phyloP scores from a whole-genome alignment of 2,797 vertebrate species.

The Aplochiton taeniatus region DNA sequence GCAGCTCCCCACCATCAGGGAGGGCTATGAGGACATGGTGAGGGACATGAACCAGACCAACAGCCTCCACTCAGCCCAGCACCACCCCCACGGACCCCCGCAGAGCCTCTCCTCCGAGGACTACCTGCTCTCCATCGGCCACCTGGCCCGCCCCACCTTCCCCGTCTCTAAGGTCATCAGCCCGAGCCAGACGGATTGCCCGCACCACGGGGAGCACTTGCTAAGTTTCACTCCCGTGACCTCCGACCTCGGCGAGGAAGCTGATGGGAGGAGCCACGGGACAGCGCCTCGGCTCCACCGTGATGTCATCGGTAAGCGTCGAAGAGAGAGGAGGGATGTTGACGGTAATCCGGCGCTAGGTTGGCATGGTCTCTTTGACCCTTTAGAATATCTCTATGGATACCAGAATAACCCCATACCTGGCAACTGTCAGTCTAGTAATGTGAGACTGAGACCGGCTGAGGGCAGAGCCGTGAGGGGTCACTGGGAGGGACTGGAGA shows the following conservation, averaged over 20 bases:
- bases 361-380: constrained; percentile 61
- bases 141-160: constrained; percentile 84
- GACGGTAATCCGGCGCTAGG: constrained; percentile 29
- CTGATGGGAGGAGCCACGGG: neutral
- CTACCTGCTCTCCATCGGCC: constrained; percentile 87
- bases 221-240: constrained; percentile 34
- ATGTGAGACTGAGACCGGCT: constrained; percentile 9
- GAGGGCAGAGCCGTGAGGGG: constrained; percentile 27
- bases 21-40: constrained; percentile 74
- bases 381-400: constrained; percentile 83
- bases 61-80: constrained; percentile 22
- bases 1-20: constrained; percentile 81
- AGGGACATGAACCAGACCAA: constrained; percentile 65
- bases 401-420: constrained; percentile 40
- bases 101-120: constrained; percentile 74
- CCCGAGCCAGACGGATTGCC: constrained; percentile 46
- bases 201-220: constrained; percentile 48
- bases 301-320: neutral
- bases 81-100: constrained; percentile 15
- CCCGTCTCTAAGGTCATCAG: constrained; percentile 52
- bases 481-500: constrained; percentile 5
- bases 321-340: constrained; percentile 21
- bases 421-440: constrained; percentile 35
- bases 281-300: constrained; percentile 12
- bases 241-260: constrained; percentile 29